Conservation (phyloP, 2,113 vertebrate species). For the Spizaetus ornatus region DNA sequence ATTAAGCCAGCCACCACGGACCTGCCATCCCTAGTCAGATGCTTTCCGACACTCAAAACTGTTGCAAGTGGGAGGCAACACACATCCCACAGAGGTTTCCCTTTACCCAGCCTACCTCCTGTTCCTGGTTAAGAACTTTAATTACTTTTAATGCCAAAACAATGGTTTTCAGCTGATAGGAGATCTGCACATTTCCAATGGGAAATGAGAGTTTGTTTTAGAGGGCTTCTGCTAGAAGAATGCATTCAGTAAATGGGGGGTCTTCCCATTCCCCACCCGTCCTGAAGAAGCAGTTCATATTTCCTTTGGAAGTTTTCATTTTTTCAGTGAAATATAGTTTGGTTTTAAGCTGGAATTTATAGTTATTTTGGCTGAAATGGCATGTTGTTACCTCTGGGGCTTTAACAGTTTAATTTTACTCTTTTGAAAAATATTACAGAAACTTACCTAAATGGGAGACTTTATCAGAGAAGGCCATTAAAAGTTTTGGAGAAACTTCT, state of each 20-base stretch:
- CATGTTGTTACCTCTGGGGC: neutral
- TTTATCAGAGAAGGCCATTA: neutral
- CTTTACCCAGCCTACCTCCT: neutral
- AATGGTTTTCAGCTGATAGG: neutral
- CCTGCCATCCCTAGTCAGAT: neutral
- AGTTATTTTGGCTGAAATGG: neutral
- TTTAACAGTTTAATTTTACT: neutral
- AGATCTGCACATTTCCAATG: neutral
- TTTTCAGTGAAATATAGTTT: neutral
- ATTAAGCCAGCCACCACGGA: neutral
- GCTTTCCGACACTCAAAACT: neutral
- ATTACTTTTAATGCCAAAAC: neutral
- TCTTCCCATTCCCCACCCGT: neutral
- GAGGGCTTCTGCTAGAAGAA: neutral
- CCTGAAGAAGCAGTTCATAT: neutral
- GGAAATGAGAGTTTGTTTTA: neutral
- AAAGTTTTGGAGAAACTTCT: neutral
- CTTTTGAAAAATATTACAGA: neutral
- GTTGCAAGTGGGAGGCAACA: neutral
- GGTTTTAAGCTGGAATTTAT: neutral
- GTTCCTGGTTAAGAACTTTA: neutral
- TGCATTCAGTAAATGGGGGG: neutral
- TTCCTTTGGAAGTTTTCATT: neutral
- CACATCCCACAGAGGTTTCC: neutral
- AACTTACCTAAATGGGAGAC: neutral